Evolutionary conservation across 2,888 invertebrate species (phyloP).

Genomic region (Euplagia quadripunctaria): DNA sequence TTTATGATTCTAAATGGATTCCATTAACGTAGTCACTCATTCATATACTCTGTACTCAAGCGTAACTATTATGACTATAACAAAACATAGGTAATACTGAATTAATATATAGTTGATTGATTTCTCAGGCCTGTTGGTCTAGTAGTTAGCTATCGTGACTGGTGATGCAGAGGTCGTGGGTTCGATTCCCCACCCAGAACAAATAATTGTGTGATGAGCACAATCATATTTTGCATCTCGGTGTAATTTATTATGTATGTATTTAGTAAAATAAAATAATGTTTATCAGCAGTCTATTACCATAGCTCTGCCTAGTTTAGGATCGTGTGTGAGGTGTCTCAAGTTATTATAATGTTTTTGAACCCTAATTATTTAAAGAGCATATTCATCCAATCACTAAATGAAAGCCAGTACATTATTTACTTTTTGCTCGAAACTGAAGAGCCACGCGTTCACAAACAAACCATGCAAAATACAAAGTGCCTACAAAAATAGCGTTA

Average conservation of each 20-base stretch:
- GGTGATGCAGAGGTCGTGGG: no score
- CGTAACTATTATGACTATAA: constrained; percentile 22
- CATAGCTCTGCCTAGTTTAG: no score
- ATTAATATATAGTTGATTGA: constrained; percentile 28
- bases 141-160: no score
- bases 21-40: constrained; percentile 39
- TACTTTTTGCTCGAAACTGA: constrained; percentile 58
- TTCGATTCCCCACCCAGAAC: no score
- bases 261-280: no score
- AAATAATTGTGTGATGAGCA: no score
- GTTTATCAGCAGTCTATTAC: no score
- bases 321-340: no score
- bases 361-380: constrained; percentile 49
- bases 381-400: constrained; percentile 56
- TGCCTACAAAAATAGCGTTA: constrained; percentile 63
- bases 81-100: constrained; percentile 13
- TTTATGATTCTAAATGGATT: constrained; percentile 57
- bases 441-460: constrained; percentile 57
- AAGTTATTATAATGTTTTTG: constrained; percentile 13
- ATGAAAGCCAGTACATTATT: constrained; percentile 61
- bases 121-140: no score
- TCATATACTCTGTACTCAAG: constrained; percentile 23
- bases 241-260: no score
- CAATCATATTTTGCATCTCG: no score
- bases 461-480: constrained; percentile 64